Base-by-base conservation (phyloP, 2,888 invertebrate species). In the Patella depressa region DNA sequence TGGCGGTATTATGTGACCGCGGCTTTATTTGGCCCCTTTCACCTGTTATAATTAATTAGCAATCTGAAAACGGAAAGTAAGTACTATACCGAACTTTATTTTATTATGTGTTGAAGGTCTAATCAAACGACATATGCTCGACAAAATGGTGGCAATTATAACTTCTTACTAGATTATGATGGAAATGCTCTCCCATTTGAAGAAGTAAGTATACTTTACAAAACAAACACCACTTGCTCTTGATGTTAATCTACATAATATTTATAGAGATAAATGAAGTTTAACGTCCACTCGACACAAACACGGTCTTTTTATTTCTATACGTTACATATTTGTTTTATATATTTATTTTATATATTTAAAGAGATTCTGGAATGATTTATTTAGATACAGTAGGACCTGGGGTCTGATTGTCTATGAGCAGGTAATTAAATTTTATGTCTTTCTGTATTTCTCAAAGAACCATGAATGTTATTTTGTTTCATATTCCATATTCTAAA, bases 391-490 rank as follows among this genome's bases (percentile, higher is more conserved):
- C 11, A 83, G 85, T 2, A 85, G 78, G 45, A 74, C 83, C 71
- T 88, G 88, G 88, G 86, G 86, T 15, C 72, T 89, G 24, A 79
- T 81, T 12, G 74, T 84, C 19, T 88, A 88, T 76, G 88, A 88
- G 80, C 88, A 89, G 85, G 86, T 87, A 77, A 29, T 45, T 72
- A 9, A 45, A 45, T 45, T 45, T 45, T 7, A 17, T 45, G 15
- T 45, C 17, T 72, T 24, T 17, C n/a, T 5, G 1, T 15, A 45
- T 12, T 45, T 0, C 0, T 24, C n/a, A 53, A 4, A 72, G 53
- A 54, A n/a, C 29, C 17, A 53, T 17, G 24, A 19, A 24, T 65
- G 45, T 74, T n/a, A 29, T 11, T 53, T 34, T 19, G 19, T 45
- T 45, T 45, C 45, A 45, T 45, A 9, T 45, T 7, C 45, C 9